Conservation (phyloP, 1,140 invertebrate genomes). For the Luehdorfia chinensis region DNA sequence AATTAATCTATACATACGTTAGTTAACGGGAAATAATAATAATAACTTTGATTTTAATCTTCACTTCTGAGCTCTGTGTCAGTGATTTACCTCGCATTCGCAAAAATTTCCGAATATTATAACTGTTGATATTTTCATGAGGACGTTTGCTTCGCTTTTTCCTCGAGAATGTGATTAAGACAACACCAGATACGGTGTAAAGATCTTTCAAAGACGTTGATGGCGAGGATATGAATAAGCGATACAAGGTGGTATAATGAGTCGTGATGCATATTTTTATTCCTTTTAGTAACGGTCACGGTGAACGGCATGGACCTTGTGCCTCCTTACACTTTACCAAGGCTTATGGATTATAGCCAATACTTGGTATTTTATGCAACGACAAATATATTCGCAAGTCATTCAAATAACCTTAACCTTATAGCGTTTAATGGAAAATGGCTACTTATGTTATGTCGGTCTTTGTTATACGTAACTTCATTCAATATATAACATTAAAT, state of each 20-base stretch:
- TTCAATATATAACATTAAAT: no score
- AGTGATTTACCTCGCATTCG: background rate
- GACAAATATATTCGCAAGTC: background rate
- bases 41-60: no score
- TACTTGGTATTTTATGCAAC: constrained; percentile 14
- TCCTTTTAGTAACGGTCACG: constrained; percentile 32
- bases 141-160: constrained; percentile 1
- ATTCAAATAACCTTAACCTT: background rate
- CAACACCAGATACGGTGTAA: constrained; percentile 3
- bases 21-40: no score
- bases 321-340: constrained; percentile 27
- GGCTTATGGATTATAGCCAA: constrained; percentile 34
- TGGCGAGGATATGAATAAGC: constrained; percentile 19
- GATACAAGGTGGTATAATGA: constrained; percentile 16
- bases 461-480: no score
- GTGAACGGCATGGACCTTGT: constrained; percentile 34
- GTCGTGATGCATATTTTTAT: constrained; percentile 21
- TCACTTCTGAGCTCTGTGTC: no score
- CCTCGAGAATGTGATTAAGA: constrained; percentile 6
- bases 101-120: constrained; percentile 8
- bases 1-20: no score
- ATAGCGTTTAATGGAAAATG: background rate
- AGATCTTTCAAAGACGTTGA: constrained; percentile 17
- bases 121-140: constrained; percentile 1
- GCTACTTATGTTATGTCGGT: background rate